Percentiles rank a stretch among this genome's conserved stretches.
phyloP scores from a whole-genome alignment of 1,140 invertebrate genomes.

The Papilio aristodemus region DNA sequence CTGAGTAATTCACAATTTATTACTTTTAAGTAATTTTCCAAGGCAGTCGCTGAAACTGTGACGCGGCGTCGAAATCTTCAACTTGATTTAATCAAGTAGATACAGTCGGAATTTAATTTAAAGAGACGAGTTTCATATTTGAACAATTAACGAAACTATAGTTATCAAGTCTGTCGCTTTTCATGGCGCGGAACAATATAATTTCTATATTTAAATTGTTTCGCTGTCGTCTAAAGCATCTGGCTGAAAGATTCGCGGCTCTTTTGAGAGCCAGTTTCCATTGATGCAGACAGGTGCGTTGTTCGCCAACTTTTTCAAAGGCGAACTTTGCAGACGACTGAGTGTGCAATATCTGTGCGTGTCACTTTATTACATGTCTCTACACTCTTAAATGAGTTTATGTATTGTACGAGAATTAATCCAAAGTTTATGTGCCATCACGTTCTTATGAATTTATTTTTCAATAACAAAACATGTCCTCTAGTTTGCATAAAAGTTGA shows the following conservation, averaged over 20 bases:
- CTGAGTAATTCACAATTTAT: background rate
- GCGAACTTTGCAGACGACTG: conserved; percentile 62
- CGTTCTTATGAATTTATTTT: background rate
- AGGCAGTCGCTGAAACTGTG: conserved; percentile 4
- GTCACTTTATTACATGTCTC: conserved; percentile 7
- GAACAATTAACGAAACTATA: conserved; percentile 38
- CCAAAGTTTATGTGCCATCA: no score
- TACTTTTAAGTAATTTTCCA: background rate
- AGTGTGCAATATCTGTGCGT: conserved; percentile 35
- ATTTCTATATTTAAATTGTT: conserved; percentile 44
- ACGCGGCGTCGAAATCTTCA: background rate
- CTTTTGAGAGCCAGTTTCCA: conserved; percentile 50
- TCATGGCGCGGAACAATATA: conserved; percentile 42
- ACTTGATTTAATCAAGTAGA: conserved; percentile 17
- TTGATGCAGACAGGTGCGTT: conserved; percentile 60
- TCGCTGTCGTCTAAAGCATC: conserved; percentile 37
- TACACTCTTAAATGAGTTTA: conserved; percentile 2
- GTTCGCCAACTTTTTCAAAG: conserved; percentile 66
- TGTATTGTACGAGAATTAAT: background rate
- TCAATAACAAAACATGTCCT: no score
- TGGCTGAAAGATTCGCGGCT: conserved; percentile 47
- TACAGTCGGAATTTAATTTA: conserved; percentile 19
- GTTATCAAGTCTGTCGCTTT: conserved; percentile 41
- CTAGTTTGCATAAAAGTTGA: no score
- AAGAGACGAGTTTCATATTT: conserved; percentile 19